These are phyloP conservation scores for Drosophila birchii DNA, from an alignment of 2,888 invertebrate species.

Conservation along the genomic window DNA sequence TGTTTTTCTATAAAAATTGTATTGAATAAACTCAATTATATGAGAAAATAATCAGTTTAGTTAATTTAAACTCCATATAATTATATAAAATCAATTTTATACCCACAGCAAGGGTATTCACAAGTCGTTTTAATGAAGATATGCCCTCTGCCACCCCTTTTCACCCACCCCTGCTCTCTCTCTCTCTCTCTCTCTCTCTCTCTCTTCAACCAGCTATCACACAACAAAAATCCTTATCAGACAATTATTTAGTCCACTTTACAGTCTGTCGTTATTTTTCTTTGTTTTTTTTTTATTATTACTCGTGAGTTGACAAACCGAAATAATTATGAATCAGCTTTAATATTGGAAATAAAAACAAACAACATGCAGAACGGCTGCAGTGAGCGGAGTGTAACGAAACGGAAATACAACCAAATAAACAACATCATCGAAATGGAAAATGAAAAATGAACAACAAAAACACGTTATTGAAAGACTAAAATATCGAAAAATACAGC, in stretches of 20 bases:
- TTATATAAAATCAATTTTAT: too few relatives aligned
- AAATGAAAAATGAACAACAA: conserved; percentile 22
- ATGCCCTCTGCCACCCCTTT: not conserved
- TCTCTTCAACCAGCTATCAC: not conserved
- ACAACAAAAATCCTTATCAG: conserved; percentile 54
- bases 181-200: not conserved
- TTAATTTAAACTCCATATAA: too few relatives aligned
- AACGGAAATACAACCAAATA: conserved; percentile 50
- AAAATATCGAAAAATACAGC: conserved; percentile 16
- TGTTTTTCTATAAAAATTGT: too few relatives aligned
- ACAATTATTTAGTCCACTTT: conserved; percentile 42
- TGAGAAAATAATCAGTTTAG: too few relatives aligned
- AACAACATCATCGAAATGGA: conserved; percentile 14
- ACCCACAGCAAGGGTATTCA: not conserved
- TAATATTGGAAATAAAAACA: conserved; percentile 31
- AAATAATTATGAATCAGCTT: conserved; percentile 76
- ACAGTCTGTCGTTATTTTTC: conserved; percentile 31
- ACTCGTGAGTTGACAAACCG: conserved; percentile 49
- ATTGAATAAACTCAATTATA: too few relatives aligned
- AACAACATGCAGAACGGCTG: conserved; percentile 3
- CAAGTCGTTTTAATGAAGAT: too few relatives aligned
- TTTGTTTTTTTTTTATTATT: conserved; percentile 10
- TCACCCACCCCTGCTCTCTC: not conserved
- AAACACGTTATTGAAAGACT: conserved; percentile 31
- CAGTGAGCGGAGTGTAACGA: conserved; percentile 39